Evolutionary conservation across 2,888 invertebrate genomes (phyloP), one percentile per base, ranked within the genome.

Genomic region (Callimorpha dominula): DNA sequence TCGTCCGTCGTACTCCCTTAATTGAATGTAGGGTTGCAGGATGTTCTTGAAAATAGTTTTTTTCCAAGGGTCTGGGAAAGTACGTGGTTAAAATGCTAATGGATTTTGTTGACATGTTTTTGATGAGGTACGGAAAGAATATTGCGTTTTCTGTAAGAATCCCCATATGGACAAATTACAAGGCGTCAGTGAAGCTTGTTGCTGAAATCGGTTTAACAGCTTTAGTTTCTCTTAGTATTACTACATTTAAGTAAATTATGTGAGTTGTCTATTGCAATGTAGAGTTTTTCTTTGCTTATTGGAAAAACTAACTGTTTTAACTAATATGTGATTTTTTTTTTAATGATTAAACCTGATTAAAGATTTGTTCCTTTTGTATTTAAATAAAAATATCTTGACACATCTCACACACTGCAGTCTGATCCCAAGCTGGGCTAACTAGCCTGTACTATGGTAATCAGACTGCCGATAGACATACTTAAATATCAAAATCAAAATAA

Each of bases 21-120:
- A 85, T 85, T 83, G 83, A 83, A 83, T 72, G 68, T 77, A 75
- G 79, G 77, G 75, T 74, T 78, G 71, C 66, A 67, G 72, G 70
- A 70, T 67, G 67, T 73, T 78, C 63, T n/a, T 8, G 67, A 43
- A 73, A 74, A 73, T 79, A 72, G 74, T 75, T 78, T 74, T 78
- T 71, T 54, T 20, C 17, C 40, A 49, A 42, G 20, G 70, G 57
- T 40, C 42, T 42, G 40, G 43, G 65, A 67, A 57, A 65, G 42
- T 52, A 68, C 68, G 65, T 68, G 68, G 57, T 46, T 46, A 70
- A 68, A 75, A 71, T 71, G 64, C 60, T 67, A 65, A 67, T 71
- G 64, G 65, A 50, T 67, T 72, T 68, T 52, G 68, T 71, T 73
- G 72, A 65, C 74, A 72, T 71, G 4, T 68, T 54, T 71, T 69